Evolutionary conservation across 2,888 invertebrate species (phyloP).

Genomic region (Osedax fenrisi): DNA sequence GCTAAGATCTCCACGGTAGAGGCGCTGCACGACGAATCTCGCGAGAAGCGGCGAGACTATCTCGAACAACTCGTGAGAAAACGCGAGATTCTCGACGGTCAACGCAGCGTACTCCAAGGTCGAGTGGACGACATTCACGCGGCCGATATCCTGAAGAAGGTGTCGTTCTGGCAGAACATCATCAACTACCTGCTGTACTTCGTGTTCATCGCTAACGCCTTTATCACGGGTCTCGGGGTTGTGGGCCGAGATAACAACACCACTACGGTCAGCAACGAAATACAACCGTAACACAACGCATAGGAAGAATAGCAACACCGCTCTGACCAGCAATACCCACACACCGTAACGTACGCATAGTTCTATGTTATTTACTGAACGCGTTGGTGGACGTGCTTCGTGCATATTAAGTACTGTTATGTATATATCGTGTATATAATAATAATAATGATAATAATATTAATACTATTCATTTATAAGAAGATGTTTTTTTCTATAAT

Average conservation of each 20-base stretch:
- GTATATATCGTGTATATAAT: no score
- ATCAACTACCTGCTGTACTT: conserved; percentile 17
- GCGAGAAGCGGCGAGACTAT: not conserved
- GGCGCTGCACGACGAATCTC: not conserved
- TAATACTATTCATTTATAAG: no score
- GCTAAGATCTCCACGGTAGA: not conserved
- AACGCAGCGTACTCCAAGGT: not conserved
- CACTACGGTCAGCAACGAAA: not conserved
- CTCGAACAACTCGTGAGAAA: not conserved
- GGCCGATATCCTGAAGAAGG: not conserved
- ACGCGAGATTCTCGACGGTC: not conserved
- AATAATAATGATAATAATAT: no score
- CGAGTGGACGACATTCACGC: not conserved
- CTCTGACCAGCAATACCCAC: no score
- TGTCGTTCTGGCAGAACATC: conserved; percentile 20
- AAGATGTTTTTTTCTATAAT: no score
- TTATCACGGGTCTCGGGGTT: conserved; percentile 16
- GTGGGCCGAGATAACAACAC: not conserved
- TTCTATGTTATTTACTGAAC: no score
- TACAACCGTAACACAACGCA: no score
- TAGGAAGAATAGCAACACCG: no score
- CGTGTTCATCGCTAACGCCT: conserved; percentile 7
- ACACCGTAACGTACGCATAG: no score
- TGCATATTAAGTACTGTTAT: no score
- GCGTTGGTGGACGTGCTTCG: no score